Percentiles rank a stretch among this genome's conserved stretches.
Conservation (phyloP, 1,140 invertebrate species). For the Coenobita brevimanus region DNA sequence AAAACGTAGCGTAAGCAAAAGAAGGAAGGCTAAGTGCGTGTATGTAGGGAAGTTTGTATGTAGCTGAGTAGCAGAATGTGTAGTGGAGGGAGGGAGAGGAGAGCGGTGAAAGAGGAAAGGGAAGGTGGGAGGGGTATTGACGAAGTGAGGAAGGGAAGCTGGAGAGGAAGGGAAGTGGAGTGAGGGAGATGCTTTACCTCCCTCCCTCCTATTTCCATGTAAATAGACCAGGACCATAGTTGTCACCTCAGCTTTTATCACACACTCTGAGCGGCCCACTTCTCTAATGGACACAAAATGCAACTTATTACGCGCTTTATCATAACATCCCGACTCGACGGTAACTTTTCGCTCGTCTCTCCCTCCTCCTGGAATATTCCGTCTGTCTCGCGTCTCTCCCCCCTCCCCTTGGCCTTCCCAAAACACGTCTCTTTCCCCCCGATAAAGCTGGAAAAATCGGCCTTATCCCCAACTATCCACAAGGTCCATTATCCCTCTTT, state of each 20-base stretch:
- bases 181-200: too few relatives aligned
- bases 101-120: too few relatives aligned
- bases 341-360: constrained; percentile 53
- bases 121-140: too few relatives aligned
- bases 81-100: too few relatives aligned
- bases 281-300: constrained; percentile 68
- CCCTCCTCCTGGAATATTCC: constrained; percentile 10
- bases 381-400: neutral
- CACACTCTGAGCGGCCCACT: constrained; percentile 65
- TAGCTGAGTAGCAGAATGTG: too few relatives aligned
- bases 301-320: constrained; percentile 67
- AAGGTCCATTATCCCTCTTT: neutral
- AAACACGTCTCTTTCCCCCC: neutral
- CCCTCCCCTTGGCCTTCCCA: neutral
- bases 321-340: constrained; percentile 40
- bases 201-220: constrained; percentile 61
- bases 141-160: too few relatives aligned
- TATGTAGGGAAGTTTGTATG: too few relatives aligned
- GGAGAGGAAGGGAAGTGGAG: too few relatives aligned
- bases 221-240: constrained; percentile 66
- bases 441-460: neutral
- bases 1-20: too few relatives aligned
- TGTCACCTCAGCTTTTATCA: constrained; percentile 68
- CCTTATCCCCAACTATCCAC: neutral
- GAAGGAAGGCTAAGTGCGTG: too few relatives aligned